Conservation (phyloP, 2,113 vertebrate genomes). For the Bostrychus sinensis region DNA sequence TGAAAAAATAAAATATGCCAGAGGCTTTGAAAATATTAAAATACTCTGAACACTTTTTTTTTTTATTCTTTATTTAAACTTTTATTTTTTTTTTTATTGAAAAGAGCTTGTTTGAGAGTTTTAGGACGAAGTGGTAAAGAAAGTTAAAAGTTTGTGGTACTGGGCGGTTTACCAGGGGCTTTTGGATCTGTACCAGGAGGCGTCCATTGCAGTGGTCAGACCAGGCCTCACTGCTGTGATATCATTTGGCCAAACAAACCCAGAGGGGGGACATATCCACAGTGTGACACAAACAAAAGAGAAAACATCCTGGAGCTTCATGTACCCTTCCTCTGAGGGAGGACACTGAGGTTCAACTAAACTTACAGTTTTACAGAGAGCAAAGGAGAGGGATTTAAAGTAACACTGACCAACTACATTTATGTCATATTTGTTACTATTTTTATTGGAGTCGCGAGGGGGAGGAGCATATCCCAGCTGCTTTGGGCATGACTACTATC, state of each 20-base stretch:
- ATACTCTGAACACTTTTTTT: no score
- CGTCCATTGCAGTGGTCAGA: slow-evolving; percentile 9
- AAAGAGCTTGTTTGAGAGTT: no score
- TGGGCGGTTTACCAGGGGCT: slow-evolving; percentile 3
- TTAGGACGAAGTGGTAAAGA: no score
- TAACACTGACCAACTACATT: background rate
- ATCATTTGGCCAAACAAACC: slow-evolving; percentile 18
- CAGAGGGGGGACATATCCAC: slow-evolving; percentile 3
- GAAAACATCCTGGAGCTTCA: slow-evolving; percentile 6
- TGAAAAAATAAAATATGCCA: background rate
- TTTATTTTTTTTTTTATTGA: no score
- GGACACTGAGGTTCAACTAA: background rate
- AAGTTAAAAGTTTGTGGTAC: background rate
- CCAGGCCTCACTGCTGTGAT: slow-evolving; percentile 18
- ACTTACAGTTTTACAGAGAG: background rate
- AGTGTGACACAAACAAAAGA: slow-evolving; percentile 4
- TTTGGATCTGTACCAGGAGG: slow-evolving; percentile 26
- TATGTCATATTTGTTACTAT: background rate
- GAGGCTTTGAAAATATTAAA: no score
- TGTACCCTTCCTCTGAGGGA: slow-evolving; percentile 7
- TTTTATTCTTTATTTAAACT: no score
- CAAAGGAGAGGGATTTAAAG: background rate
- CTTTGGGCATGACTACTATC: no score
- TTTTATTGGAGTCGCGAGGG: background rate
- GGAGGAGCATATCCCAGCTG: background rate